Evolutionary conservation across 2,888 invertebrate genomes (phyloP).

Genomic region (Tanytarsus gracilentus): DNA sequence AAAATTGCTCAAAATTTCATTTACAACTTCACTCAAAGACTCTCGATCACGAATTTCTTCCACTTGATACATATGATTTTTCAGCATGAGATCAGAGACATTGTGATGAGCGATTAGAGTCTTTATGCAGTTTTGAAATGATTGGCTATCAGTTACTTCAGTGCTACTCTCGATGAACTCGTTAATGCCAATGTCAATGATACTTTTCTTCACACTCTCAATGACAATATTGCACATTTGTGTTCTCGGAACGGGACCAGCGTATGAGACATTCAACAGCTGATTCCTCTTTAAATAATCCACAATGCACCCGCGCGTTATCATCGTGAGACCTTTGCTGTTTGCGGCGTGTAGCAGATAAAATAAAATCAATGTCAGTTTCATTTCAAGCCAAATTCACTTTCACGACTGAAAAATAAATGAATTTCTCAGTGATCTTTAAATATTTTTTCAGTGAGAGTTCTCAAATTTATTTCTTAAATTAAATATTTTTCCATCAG

Average conservation of each 20-base stretch:
- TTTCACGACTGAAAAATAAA: background rate
- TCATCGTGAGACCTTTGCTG: slow-evolving; percentile 2
- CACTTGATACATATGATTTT: background rate
- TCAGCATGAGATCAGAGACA: background rate
- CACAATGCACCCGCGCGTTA: slow-evolving; percentile 1
- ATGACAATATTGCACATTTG: background rate
- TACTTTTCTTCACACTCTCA: background rate
- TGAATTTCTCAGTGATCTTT: background rate
- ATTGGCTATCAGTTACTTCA: background rate
- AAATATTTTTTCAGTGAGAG: no score
- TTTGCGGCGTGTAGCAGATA: background rate
- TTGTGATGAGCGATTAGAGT: background rate
- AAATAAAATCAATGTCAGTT: background rate
- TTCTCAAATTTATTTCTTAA: background rate
- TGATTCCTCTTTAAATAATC: background rate
- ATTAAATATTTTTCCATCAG: background rate
- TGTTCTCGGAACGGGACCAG: background rate
- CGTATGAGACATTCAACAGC: background rate
- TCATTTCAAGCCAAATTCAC: background rate
- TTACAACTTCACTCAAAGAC: background rate
- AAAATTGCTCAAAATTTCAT: background rate
- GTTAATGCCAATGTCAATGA: background rate
- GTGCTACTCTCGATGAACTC: background rate
- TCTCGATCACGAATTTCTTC: background rate
- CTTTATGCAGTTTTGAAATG: background rate